Conservation (phyloP, 2,113 vertebrate species). For the Saccopteryx leptura region DNA sequence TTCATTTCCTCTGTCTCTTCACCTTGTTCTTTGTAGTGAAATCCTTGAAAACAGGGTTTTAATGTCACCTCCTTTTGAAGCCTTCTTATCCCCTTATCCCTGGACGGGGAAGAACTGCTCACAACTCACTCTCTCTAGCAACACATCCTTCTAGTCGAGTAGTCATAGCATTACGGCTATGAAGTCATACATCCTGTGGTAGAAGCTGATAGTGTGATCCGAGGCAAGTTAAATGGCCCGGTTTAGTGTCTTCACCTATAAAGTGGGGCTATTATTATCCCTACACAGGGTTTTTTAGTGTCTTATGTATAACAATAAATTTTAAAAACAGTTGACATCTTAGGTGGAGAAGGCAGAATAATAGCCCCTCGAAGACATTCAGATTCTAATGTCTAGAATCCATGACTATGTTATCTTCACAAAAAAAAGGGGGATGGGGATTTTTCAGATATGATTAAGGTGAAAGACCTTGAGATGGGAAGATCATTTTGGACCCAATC, state of each 20-base stretch:
- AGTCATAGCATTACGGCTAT: neutral
- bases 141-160: neutral
- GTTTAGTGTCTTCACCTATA: neutral
- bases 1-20: neutral
- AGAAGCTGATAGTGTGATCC: neutral
- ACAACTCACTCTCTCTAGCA: neutral
- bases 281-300: neutral
- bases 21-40: neutral
- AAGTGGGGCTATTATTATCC: neutral
- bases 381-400: too few relatives aligned
- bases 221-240: neutral
- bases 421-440: neutral
- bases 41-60: neutral
- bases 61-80: neutral
- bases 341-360: neutral
- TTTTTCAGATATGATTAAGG: neutral
- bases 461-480: neutral
- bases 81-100: neutral
- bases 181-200: neutral
- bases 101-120: neutral
- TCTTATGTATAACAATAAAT: neutral
- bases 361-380: neutral
- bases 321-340: neutral
- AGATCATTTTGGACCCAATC: neutral
- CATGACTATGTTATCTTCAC: neutral